Evolutionary conservation across 1,140 invertebrate species (phyloP), one percentile per base, ranked within the genome.

Genomic region (Helicoverpa zea): DNA sequence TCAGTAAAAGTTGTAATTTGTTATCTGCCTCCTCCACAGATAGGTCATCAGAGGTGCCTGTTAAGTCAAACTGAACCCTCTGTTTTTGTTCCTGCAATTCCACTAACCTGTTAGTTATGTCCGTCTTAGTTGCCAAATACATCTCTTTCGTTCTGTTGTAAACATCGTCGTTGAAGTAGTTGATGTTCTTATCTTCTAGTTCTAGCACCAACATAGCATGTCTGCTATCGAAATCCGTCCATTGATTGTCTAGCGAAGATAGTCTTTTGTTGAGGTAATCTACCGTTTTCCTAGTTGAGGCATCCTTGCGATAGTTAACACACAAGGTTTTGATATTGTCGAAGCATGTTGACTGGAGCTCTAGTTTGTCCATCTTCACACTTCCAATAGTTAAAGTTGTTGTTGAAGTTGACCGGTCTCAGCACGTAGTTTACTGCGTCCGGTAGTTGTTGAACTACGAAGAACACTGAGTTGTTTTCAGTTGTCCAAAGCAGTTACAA

Each of bases 281-380:
- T 2, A 13, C 2, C 9, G 43, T 68, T 51, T 68, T 68, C 10
- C 43, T 16, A 1, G 47, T 12, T 18, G 30, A 68, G 54, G 13
- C 2, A 51, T 51, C 47, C 47, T 68, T 68, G 10, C 14, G 10
- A 23, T 68, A 68, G 64, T 68, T 68, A 14, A 23, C 9, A 23
- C 64, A 68, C 16, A 68, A 12, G 16, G 16, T 51, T n/a, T 68
- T 68, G 16, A 68, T 68, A 43, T 47, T 64, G 3, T 64, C 61
- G 35, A 64, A 64, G 61, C 35, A 64, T 10, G 61, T 35, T 64
- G 30, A 43, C 14, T 64, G 61, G 14, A 64, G 30, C 9, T 64
- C 13, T 5, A 64, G 61, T 43, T 64, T 64, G 3, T 64, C 30
- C 61, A 64, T 43, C 12, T 13, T 64, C n/a, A 35, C 14, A 1